Conservation (phyloP, 2,888 invertebrate genomes). For the Drosophila melanocephala region DNA sequence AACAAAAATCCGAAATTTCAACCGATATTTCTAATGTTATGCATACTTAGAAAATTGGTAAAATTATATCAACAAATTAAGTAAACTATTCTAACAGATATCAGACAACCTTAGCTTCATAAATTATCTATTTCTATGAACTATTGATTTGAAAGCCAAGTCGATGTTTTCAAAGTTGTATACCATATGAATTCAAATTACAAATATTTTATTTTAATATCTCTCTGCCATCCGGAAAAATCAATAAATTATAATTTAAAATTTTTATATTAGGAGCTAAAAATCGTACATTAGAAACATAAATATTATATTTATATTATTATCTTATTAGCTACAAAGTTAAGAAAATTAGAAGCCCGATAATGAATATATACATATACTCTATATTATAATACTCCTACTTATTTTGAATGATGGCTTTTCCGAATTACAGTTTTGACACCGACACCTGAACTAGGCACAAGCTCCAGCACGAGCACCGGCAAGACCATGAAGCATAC, state of each 20-base stretch:
- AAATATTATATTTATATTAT: not conserved
- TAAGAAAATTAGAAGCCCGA: not conserved
- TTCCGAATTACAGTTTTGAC: slow-evolving; percentile 47
- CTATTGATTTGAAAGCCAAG: not conserved
- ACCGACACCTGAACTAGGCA: slow-evolving; percentile 73
- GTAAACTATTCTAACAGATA: not conserved
- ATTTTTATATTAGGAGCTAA: not conserved
- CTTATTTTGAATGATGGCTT: not conserved
- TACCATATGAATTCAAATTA: not conserved
- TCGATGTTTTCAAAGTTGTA: not conserved
- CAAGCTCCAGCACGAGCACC: slow-evolving; percentile 79
- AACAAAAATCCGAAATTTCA: not conserved
- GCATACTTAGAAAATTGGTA: not conserved
- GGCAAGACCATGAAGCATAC: slow-evolving; percentile 82
- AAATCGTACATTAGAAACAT: not conserved
- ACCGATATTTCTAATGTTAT: not conserved
- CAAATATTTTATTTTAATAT: not conserved
- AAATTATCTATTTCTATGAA: not conserved
- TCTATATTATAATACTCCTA: not conserved
- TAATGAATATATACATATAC: not conserved
- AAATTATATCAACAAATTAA: not conserved
- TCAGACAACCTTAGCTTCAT: not conserved
- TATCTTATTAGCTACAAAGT: not conserved
- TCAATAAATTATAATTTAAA: not conserved
- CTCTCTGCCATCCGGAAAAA: not conserved